phyloP scores from a whole-genome alignment of 1,140 invertebrate species.

The Calycopis cecrops region DNA sequence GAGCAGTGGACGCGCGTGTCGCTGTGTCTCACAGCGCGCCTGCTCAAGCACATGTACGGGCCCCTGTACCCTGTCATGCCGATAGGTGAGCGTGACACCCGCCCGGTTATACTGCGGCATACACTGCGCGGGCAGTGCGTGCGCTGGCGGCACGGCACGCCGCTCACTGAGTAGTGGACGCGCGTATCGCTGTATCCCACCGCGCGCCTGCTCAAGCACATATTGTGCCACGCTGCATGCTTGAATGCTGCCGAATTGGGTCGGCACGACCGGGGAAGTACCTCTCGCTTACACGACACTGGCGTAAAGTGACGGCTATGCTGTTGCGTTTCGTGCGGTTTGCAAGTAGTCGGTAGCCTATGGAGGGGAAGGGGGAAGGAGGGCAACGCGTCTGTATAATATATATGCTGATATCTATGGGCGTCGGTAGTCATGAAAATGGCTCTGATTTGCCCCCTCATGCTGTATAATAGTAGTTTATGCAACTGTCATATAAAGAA shows the following conservation, averaged over 20 bases:
- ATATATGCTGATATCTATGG: too few relatives aligned
- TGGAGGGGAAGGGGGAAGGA: too few relatives aligned
- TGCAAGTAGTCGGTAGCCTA: neutral
- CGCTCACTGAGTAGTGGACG: conserved; percentile 96
- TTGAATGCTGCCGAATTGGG: too few relatives aligned
- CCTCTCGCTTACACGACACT: too few relatives aligned
- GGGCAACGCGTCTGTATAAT: too few relatives aligned
- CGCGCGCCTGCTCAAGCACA: conserved; percentile 86
- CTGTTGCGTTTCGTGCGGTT: too few relatives aligned
- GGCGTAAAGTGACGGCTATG: too few relatives aligned
- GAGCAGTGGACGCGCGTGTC: conserved; percentile 97
- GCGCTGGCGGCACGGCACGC: conserved; percentile 94
- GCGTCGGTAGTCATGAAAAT: too few relatives aligned
- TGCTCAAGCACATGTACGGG: conserved; percentile 93
- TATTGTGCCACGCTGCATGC: conserved; percentile 70
- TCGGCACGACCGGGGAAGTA: too few relatives aligned
- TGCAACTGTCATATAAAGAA: too few relatives aligned
- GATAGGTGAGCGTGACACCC: conserved; percentile 78
- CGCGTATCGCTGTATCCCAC: conserved; percentile 93
- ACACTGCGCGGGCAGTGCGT: conserved; percentile 75
- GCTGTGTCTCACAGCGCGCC: conserved; percentile 88
- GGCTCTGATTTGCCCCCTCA: too few relatives aligned
- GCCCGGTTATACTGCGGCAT: neutral
- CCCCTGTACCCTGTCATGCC: conserved; percentile 90
- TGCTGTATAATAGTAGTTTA: too few relatives aligned